phyloP scores from a whole-genome alignment of 2,888 invertebrate species.

The Ophioninae sp. region DNA sequence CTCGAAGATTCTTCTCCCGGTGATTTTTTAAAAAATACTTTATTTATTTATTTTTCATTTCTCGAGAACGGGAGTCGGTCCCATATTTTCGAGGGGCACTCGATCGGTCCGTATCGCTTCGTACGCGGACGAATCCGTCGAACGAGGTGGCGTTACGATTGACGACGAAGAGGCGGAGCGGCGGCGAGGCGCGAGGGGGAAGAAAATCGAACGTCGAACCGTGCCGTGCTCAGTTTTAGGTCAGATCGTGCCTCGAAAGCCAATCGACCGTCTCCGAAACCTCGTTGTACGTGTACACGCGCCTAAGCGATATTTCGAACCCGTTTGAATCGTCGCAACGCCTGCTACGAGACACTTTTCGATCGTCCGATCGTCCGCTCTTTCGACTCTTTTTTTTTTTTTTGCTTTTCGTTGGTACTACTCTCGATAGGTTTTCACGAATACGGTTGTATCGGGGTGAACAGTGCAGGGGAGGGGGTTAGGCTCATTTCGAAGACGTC shows the following conservation, averaged over 20 bases:
- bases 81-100: conserved; percentile 48
- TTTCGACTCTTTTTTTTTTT: too few relatives aligned
- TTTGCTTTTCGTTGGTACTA: too few relatives aligned
- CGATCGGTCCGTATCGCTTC: conserved; percentile 24
- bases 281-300: conserved; percentile 58
- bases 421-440: too few relatives aligned
- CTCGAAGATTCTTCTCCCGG: conserved; percentile 14
- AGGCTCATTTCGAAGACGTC: not conserved
- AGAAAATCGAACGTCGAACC: conserved; percentile 71
- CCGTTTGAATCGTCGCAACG: not conserved
- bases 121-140: conserved; percentile 49
- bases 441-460: too few relatives aligned
- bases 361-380: not conserved
- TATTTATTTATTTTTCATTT: conserved; percentile 43
- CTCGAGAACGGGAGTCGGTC: conserved; percentile 24
- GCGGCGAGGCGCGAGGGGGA: conserved; percentile 61
- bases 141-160: conserved; percentile 41
- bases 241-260: conserved; percentile 80
- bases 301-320: not conserved
- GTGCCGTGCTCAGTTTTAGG: conserved; percentile 76
- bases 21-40: not conserved
- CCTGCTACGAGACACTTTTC: not conserved
- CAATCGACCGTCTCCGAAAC: conserved; percentile 73
- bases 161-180: conserved; percentile 58
- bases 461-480: too few relatives aligned